Conservation (phyloP, 2,797 vertebrate genomes). For the Microhierax caerulescens region DNA sequence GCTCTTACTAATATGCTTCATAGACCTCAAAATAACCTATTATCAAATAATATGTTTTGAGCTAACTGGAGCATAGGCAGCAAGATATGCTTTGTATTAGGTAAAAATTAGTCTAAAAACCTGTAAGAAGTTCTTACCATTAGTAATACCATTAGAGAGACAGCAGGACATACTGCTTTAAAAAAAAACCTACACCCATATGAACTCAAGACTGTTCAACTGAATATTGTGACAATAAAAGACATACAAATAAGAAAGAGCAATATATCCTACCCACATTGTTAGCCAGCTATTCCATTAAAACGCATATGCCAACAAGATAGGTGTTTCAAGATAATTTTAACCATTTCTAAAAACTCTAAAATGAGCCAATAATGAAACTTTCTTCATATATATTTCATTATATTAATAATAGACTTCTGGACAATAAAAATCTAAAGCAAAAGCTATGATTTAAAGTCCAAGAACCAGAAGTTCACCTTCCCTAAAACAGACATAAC, state of each 20-base stretch:
- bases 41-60: not conserved
- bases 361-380: not conserved
- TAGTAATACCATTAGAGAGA: not conserved
- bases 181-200: accelerated
- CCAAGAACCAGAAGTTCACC: not conserved
- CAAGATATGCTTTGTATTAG: not conserved
- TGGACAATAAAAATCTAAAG: not conserved
- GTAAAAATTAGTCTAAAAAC: not conserved
- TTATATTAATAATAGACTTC: not conserved
- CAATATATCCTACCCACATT: not conserved
- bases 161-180: not conserved
- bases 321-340: not conserved
- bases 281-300: not conserved
- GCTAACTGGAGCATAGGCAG: not conserved
- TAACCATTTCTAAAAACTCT: not conserved
- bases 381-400: not conserved
- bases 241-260: not conserved
- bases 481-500: not conserved
- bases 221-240: not conserved
- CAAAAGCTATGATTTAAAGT: not conserved
- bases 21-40: not conserved
- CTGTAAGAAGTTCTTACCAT: not conserved
- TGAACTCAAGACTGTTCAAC: not conserved
- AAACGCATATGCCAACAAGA: not conserved
- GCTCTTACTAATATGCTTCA: not conserved